Conservation (phyloP, 2,113 vertebrate genomes). For the Crocuta crocuta region DNA sequence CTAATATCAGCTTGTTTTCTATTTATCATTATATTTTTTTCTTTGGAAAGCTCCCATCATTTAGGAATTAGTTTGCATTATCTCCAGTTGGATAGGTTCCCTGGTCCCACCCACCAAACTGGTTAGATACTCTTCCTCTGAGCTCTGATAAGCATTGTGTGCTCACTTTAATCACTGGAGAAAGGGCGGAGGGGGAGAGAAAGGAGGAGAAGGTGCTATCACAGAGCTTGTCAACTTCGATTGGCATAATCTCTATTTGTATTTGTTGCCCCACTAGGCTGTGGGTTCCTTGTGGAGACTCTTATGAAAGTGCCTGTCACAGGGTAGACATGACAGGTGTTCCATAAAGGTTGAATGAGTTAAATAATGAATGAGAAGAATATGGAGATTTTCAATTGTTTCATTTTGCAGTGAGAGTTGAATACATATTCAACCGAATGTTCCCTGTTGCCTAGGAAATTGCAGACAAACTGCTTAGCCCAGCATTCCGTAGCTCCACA, state of each 20-base stretch:
- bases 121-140: background rate
- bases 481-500: background rate
- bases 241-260: background rate
- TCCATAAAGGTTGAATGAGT: slow-evolving; percentile 40
- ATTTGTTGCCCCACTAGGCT: background rate
- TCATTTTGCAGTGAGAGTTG: slow-evolving; percentile 14
- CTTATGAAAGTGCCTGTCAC: background rate
- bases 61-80: background rate
- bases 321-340: background rate
- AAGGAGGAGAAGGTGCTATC: background rate
- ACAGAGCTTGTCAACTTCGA: background rate
- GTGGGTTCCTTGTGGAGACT: background rate
- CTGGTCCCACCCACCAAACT: background rate
- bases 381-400: slow-evolving; percentile 44
- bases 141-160: background rate
- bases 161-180: background rate
- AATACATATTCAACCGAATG: slow-evolving; percentile 5
- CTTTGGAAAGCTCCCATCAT: background rate
- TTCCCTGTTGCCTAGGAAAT: background rate
- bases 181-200: background rate
- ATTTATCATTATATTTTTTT: background rate
- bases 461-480: background rate
- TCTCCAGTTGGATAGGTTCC: background rate
- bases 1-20: background rate
- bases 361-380: slow-evolving; percentile 55